Evolutionary conservation across 37 sponge, comb jelly and placozoan genomes (phyloP), one percentile per base, ranked within the genome.

Genomic region (Ephydatia muelleri): DNA sequence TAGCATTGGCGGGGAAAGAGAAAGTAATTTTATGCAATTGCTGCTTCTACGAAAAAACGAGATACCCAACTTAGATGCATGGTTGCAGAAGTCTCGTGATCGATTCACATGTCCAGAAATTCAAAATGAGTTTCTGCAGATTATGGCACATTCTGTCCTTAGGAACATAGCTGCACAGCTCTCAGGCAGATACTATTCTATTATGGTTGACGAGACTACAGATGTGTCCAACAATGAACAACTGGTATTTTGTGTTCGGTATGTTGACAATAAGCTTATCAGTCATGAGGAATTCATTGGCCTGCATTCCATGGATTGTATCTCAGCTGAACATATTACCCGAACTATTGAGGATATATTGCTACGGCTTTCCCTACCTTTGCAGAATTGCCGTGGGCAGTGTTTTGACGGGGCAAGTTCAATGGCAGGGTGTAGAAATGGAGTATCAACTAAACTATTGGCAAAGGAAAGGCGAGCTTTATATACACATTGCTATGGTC

Each of bases 331-430:
- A 64, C 26, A 22, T 38, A 34, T 88, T 21, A 32, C 83, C 3
- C n/a, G 67, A 16, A 83, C 38, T n/a, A 77, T 88, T 27, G 76
- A 70, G 39, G 89, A 88, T 36, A 78, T 81, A 35, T 67, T 89
- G 9, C 67, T 89, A 19, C 80, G 77, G 11, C 49, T 84, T 75
- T 65, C 79, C 38, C 65, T 88, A 25, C 66, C 43, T 27, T 29
- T 83, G 6, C 35, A 89, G 28, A 80, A 79, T 76, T 85, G 81
- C 40, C 76, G 85, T 39, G 85, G 90, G 16, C 90, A 84, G 70
- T 83, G 80, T 73, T 89, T 84, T 67, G 84, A 89, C 31, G 85
- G 85, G 22, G 90, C 90, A 22, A 89, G 90, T 73, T 75, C 34
- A 23, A 89, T 89, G 90, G 57, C 70, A 38, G 84, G 90, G 14